These are phyloP conservation scores for Phylloscopus trochiloides DNA, from an alignment of 2,113 vertebrate species.

Conservation along the genomic window DNA sequence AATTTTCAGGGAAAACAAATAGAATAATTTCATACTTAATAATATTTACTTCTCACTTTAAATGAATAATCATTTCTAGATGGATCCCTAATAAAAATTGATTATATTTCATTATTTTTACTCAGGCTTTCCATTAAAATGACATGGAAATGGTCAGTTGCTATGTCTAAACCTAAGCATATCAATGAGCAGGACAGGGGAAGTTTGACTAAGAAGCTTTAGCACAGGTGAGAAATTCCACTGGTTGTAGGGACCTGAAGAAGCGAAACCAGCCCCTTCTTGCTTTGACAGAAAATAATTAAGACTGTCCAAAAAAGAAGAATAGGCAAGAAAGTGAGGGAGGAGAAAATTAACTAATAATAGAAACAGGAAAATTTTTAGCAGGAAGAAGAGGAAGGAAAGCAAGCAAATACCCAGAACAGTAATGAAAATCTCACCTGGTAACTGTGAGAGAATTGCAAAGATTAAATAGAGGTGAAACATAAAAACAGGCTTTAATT, in stretches of 20 bases:
- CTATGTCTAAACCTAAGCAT: not conserved
- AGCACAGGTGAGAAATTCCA: not conserved
- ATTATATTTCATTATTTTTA: constrained; percentile 34
- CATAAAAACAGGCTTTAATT: not conserved
- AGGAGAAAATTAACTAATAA: not conserved
- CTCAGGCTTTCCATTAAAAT: not conserved
- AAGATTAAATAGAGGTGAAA: not conserved
- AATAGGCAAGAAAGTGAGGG: not conserved
- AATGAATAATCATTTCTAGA: constrained; percentile 1
- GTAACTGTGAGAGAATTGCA: not conserved
- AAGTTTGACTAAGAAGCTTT: not conserved
- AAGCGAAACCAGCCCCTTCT: not conserved
- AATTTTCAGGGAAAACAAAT: constrained; percentile 29
- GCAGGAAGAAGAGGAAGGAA: not conserved
- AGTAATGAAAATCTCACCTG: not conserved
- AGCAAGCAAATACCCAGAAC: not conserved
- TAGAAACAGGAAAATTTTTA: not conserved
- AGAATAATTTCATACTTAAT: constrained; percentile 22
- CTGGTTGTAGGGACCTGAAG: not conserved
- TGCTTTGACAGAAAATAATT: not conserved
- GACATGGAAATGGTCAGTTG: not conserved
- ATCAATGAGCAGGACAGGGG: not conserved
- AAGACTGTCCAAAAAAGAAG: not conserved
- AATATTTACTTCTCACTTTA: constrained; percentile 19
- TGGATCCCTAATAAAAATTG: constrained; percentile 8